phyloP scores from a whole-genome alignment of 2,113 vertebrate species.

The Saimiri boliviensis region DNA sequence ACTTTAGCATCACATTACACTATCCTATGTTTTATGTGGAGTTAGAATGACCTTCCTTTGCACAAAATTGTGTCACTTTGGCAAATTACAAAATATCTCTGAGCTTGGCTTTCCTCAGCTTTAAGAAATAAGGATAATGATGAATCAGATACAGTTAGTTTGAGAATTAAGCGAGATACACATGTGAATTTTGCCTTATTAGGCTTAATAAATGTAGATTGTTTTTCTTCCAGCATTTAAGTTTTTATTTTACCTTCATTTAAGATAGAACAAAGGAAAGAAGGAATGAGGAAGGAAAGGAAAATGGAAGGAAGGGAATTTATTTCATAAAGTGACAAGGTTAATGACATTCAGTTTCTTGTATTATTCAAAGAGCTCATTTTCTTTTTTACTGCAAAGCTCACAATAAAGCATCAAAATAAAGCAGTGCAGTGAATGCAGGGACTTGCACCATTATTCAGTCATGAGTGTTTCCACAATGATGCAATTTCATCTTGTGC shows the following conservation, averaged over 20 bases:
- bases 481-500: background rate
- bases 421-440: background rate
- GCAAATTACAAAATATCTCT: background rate
- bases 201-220: background rate
- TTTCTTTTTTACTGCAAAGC: background rate
- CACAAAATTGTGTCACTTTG: background rate
- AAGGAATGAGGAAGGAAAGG: background rate
- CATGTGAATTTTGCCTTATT: background rate
- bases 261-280: background rate
- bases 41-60: background rate
- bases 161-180: background rate
- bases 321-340: background rate
- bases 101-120: background rate
- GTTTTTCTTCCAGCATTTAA: too few relatives aligned
- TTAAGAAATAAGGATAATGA: background rate
- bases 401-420: background rate
- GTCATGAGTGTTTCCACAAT: background rate
- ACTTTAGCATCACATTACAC: background rate
- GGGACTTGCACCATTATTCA: background rate
- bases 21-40: background rate
- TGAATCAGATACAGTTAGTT: background rate
- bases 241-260: background rate
- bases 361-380: background rate
- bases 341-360: background rate
- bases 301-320: background rate